phyloP scores from a whole-genome alignment of 2,888 invertebrate species.

The Microchrysa polita region DNA sequence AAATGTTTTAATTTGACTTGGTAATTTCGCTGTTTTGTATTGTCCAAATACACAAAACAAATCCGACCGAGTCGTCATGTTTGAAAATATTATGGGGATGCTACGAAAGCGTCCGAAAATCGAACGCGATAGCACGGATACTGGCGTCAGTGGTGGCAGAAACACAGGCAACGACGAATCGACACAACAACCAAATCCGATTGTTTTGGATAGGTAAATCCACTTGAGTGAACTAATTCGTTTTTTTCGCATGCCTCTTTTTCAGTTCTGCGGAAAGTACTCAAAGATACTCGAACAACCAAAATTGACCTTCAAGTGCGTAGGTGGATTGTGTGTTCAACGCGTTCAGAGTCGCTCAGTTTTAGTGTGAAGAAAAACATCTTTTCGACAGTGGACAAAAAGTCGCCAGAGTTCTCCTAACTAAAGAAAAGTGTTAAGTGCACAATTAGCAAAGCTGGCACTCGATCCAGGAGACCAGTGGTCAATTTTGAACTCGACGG shows the following conservation, averaged over 20 bases:
- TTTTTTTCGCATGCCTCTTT: background rate
- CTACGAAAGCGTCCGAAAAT: constrained; percentile 47
- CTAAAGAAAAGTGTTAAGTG: no score
- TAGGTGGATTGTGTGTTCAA: no score
- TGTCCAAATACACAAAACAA: background rate
- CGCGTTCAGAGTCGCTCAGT: no score
- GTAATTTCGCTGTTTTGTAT: constrained; percentile 10
- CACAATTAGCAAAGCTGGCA: background rate
- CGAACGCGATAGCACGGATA: constrained; percentile 37
- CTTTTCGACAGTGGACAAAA: no score
- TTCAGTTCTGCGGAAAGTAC: background rate
- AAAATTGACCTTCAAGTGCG: no score
- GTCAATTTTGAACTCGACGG: no score
- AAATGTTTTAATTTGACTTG: constrained; percentile 18
- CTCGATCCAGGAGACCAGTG: background rate
- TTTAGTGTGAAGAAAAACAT: no score
- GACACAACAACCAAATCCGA: constrained; percentile 19
- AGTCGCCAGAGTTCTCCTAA: no score
- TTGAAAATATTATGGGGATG: constrained; percentile 42
- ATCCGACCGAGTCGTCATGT: background rate
- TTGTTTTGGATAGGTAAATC: constrained; percentile 38
- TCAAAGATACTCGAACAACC: no score
- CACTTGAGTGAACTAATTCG: background rate
- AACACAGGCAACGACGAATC: no score
- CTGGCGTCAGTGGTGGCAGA: background rate